Base-by-base conservation (phyloP, 2,797 vertebrate species). In the Eulemur rubriventer region DNA sequence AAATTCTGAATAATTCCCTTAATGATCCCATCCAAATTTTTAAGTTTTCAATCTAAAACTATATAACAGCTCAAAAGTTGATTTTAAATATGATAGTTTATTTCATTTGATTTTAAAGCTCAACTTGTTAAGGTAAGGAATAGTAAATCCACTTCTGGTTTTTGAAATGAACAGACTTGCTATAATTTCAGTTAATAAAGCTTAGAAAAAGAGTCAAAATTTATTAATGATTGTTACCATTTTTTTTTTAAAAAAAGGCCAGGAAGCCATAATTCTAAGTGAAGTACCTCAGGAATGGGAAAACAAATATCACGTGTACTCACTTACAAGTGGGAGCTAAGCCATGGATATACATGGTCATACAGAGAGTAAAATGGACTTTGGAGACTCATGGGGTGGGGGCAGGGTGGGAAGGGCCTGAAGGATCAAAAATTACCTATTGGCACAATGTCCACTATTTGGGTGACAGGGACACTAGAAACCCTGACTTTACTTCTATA, bases 61-160 rank as follows among this genome's bases (percentile, higher is more conserved):
- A 65, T 2, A 1, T 50, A 73, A 67, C n/a, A 79, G 35, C 18
- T 35, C 83, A 81, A 57, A 70, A 63, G 9, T 48, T 75, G 0
- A 89, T 65, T 92, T 94, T 70, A 50, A 79, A 48, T 55, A 89
- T 50, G 16, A 63, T 72, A 7, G 79, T 91, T 96, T 55, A 75
- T 90, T 93, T 90, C 69, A 11, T 7, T 26, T 73, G 26, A 65
- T 30, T 91, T 84, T 78, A 82, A 95, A 86, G 24, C 22, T 80
- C 38, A 59, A 1, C 35, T 79, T 86, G 22, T 82, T 76, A 97
- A 91, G 28, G 43, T 18, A 84, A 55, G 4, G 16, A 90, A 82
- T 17, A 13, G 9, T 50, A 79, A 57, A 11, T 67, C 10, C 12
- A 84, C 12, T 80, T 90, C 88, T 70, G 33, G 30, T 20, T 85